phyloP scores from a whole-genome alignment of 2,888 invertebrate species.

The Acleris emargana region DNA sequence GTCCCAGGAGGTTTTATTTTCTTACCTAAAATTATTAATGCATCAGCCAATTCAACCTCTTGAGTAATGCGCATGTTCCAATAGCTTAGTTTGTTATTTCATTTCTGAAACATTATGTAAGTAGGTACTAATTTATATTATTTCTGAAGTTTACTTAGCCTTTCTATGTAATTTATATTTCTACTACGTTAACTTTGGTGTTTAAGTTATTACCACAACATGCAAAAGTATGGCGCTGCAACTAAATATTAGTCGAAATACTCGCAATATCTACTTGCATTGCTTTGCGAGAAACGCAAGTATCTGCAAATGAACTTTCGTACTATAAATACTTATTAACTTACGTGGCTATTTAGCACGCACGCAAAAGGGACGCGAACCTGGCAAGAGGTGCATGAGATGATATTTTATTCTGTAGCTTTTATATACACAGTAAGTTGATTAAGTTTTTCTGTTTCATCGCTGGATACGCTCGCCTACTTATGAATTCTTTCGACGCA shows the following conservation, averaged over 20 bases:
- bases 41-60: no score
- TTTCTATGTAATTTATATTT: no score
- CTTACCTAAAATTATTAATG: no score
- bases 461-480: conserved; percentile 6
- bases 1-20: no score
- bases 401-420: not conserved
- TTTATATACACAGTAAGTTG: not conserved
- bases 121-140: not conserved
- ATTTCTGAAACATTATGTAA: no score
- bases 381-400: not conserved
- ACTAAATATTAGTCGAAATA: no score
- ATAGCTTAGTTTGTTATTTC: no score
- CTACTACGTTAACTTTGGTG: no score
- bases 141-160: not conserved
- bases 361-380: not conserved
- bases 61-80: no score
- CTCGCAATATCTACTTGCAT: not conserved
- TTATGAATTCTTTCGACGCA: conserved; percentile 24
- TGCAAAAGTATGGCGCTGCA: conserved; percentile 2
- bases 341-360: not conserved
- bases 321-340: conserved; percentile 6
- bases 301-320: conserved; percentile 26
- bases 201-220: not conserved
- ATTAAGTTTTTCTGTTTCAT: conserved; percentile 6
- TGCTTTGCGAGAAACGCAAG: conserved; percentile 11